Percentiles rank a stretch among this genome's conserved stretches.
These are phyloP conservation scores for Sphenodon punctatus DNA, from an alignment of 2,797 vertebrate genomes.

Conservation along the genomic window DNA sequence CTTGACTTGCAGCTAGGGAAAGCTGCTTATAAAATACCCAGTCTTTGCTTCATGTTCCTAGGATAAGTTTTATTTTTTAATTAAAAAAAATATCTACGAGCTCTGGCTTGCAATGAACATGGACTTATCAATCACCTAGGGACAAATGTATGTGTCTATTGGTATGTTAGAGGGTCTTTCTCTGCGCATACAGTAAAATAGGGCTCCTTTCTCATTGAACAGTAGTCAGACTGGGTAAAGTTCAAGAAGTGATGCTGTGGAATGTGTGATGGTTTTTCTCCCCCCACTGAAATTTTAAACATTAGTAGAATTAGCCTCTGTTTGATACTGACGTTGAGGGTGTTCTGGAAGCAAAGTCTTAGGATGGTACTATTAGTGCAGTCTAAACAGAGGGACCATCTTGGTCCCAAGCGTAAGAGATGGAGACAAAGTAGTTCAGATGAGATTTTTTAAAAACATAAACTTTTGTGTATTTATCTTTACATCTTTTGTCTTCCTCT, in stretches of 20 bases:
- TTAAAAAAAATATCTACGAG: no score
- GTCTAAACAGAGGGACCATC: no score
- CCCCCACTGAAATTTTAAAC: neutral
- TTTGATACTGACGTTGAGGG: neutral
- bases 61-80: neutral
- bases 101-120: neutral
- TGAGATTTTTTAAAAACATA: no score
- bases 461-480: no score
- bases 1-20: neutral
- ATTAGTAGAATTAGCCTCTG: neutral
- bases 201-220: neutral
- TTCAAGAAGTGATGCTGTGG: neutral
- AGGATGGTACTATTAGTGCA: neutral
- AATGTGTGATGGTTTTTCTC: neutral
- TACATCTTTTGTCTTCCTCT: no score
- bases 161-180: neutral
- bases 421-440: no score
- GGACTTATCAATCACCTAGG: neutral
- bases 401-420: no score
- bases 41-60: neutral
- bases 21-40: fast-evolving
- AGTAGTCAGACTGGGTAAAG: neutral
- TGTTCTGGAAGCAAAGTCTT: neutral
- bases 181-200: neutral
- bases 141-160: neutral